phyloP scores from a whole-genome alignment of 1,140 invertebrate species.

The Antheraea mylitta region DNA sequence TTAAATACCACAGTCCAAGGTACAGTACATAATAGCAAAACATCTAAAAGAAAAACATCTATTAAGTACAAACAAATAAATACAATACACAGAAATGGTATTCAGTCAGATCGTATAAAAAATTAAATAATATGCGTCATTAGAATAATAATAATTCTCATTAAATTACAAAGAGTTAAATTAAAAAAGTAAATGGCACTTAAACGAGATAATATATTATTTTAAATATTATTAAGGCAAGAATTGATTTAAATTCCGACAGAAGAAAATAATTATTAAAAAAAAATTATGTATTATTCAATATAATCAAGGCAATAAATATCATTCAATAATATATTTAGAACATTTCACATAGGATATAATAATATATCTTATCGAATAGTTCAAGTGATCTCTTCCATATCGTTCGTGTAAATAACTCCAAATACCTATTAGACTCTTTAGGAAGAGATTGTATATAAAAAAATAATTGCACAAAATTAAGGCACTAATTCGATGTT shows the following conservation, averaged over 20 bases:
- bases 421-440: not conserved
- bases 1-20: slow-evolving; percentile 27
- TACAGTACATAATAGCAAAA: slow-evolving; percentile 30
- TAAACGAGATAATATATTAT: slow-evolving; percentile 5
- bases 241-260: not conserved
- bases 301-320: not conserved
- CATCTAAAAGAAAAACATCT: slow-evolving; percentile 32
- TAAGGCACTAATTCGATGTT: slow-evolving; percentile 3
- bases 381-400: slow-evolving; percentile 9
- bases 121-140: slow-evolving; percentile 23
- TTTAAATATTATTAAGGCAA: slow-evolving; percentile 11
- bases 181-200: slow-evolving; percentile 23
- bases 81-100: slow-evolving; percentile 31
- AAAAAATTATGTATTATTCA: not conserved
- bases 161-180: not conserved
- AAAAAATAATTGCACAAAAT: slow-evolving; percentile 8
- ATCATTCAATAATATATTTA: not conserved
- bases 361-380: slow-evolving; percentile 27
- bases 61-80: slow-evolving; percentile 61
- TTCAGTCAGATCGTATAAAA: slow-evolving; percentile 47
- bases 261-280: slow-evolving; percentile 2
- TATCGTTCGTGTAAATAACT: not conserved
- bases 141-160: not conserved
- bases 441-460: not conserved
- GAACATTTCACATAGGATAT: slow-evolving; percentile 27